These are phyloP conservation scores for Taphrorychus bicolor DNA, from an alignment of 2,888 invertebrate genomes.

Conservation along the genomic window DNA sequence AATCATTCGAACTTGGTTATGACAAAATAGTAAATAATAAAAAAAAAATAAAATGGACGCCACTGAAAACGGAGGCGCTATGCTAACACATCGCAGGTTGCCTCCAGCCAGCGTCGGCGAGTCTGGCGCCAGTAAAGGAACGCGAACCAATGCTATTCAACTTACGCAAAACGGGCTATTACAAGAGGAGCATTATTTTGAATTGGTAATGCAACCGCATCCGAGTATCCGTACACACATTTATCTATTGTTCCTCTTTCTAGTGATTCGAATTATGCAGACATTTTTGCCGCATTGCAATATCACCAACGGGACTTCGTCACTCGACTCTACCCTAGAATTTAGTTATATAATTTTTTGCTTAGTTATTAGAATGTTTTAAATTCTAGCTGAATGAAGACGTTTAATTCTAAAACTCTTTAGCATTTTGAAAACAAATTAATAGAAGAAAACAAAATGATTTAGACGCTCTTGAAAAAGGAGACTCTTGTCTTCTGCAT, in stretches of 20 bases:
- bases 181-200: conserved; percentile 28
- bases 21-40: too few species aligned
- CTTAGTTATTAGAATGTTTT: too few species aligned
- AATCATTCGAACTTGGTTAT: too few species aligned
- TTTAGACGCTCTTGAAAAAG: too few species aligned
- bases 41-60: not conserved
- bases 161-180: conserved; percentile 28
- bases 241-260: conserved; percentile 2
- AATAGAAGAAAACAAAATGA: too few species aligned
- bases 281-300: not conserved
- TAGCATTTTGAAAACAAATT: too few species aligned
- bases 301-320: too few species aligned
- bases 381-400: too few species aligned
- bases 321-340: too few species aligned
- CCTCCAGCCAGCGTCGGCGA: conserved; percentile 29
- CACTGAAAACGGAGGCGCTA: not conserved
- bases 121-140: conserved; percentile 32
- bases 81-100: conserved; percentile 8
- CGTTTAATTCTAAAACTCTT: too few species aligned
- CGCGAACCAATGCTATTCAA: conserved; percentile 25
- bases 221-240: not conserved
- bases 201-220: conserved; percentile 9
- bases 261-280: not conserved
- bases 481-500: too few species aligned
- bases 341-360: too few species aligned